Percentiles rank a stretch among this genome's conserved stretches.
Conservation (phyloP, 2,113 vertebrate species). For the Hippotragus niger region DNA sequence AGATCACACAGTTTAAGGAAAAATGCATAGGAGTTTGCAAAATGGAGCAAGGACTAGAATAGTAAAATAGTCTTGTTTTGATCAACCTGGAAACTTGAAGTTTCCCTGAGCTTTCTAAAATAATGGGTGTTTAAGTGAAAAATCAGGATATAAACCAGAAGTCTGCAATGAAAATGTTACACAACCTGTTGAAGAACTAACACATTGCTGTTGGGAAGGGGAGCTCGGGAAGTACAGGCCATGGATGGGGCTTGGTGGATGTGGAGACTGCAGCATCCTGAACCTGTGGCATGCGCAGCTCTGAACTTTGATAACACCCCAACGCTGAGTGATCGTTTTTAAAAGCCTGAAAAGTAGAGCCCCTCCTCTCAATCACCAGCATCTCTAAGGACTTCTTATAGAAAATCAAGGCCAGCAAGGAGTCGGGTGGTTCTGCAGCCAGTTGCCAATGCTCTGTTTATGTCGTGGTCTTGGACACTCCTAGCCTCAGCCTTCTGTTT, state of each 20-base stretch:
- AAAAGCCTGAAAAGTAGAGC: neutral
- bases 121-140: neutral
- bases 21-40: neutral
- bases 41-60: neutral
- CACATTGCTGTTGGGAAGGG: neutral
- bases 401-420: neutral
- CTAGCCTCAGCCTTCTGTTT: neutral
- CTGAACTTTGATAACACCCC: neutral
- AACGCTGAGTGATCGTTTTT: neutral
- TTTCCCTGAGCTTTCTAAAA: neutral
- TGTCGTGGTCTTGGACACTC: too few relatives aligned
- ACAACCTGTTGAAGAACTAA: neutral
- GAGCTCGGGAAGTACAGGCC: too few relatives aligned
- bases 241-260: fast-evolving
- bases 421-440: neutral
- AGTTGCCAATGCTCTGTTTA: neutral
- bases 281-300: neutral
- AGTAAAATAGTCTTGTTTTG: neutral
- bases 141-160: neutral
- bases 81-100: neutral
- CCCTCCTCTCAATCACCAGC: too few relatives aligned
- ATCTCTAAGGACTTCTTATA: neutral
- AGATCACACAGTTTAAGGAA: neutral
- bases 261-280: neutral
- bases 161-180: neutral